These are phyloP conservation scores for Nesidiocoris tenuis DNA, from an alignment of 2,888 invertebrate species.

Conservation along the genomic window DNA sequence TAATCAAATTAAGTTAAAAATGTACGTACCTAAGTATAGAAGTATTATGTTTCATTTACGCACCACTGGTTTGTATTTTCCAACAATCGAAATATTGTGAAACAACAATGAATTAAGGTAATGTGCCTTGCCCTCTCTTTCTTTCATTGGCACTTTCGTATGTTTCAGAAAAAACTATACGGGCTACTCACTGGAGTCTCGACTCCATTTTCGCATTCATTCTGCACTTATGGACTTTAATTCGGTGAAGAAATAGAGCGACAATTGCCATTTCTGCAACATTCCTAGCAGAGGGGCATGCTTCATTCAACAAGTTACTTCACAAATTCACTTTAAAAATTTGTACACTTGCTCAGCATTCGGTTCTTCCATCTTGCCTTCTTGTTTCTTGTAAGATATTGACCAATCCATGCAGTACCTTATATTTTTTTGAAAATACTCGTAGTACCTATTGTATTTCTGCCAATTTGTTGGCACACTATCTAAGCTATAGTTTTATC, in stretches of 20 bases:
- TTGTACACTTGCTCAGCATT: not conserved
- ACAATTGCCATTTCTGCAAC: not conserved
- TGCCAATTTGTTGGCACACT: not conserved
- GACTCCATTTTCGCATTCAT: slow-evolving; percentile 87
- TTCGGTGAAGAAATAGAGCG: slow-evolving; percentile 3
- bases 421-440: not conserved
- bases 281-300: not conserved
- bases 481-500: not conserved
- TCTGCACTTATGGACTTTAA: slow-evolving; percentile 58
- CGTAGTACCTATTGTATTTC: not conserved
- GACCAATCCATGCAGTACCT: no score
- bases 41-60: no score
- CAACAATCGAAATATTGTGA: no score
- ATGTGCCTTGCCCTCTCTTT: no score
- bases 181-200: slow-evolving; percentile 82
- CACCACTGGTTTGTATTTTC: no score
- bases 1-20: no score
- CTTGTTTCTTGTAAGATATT: not conserved
- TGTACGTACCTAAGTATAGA: no score
- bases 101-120: no score
- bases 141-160: no score
- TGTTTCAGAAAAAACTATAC: slow-evolving; percentile 86
- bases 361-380: not conserved
- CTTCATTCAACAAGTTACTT: not conserved
- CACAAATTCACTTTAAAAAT: no score